Evolutionary conservation across 2,888 invertebrate species (phyloP).

Genomic region (Drosophila fungiperda): DNA sequence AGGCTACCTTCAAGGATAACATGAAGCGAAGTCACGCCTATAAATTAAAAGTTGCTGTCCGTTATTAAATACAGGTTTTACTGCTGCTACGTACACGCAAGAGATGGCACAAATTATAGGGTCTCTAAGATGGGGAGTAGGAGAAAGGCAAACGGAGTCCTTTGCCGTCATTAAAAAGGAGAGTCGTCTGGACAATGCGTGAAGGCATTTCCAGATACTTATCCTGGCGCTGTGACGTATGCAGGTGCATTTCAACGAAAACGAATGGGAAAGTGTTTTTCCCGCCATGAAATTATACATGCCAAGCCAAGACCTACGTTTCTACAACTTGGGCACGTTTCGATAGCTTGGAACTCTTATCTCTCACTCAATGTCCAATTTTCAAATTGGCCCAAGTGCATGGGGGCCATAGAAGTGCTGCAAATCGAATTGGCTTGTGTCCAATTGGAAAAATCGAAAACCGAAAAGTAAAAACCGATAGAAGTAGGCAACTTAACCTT

Average conservation of each 20-base stretch:
- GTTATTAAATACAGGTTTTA: conserved; percentile 71
- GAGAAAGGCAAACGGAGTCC: conserved; percentile 24
- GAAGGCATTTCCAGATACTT: conserved; percentile 63
- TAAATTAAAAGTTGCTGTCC: conserved; percentile 65
- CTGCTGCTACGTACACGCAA: conserved; percentile 44
- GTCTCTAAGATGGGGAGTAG: conserved; percentile 23
- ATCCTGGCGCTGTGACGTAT: conserved; percentile 52
- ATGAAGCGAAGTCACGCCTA: conserved; percentile 56
- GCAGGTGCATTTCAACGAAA: conserved; percentile 66
- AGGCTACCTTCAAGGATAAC: conserved; percentile 62
- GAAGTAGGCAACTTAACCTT: conserved; percentile 40
- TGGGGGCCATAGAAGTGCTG: conserved; percentile 40
- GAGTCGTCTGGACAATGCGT: conserved; percentile 62
- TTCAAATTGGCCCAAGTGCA: conserved; percentile 54
- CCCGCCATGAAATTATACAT: conserved; percentile 51
- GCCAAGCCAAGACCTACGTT: conserved; percentile 13
- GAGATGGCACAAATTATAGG: conserved; percentile 58
- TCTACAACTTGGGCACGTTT: conserved; percentile 57
- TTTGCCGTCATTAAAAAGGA: conserved; percentile 21
- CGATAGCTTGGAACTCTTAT: conserved; percentile 40
- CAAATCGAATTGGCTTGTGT: conserved; percentile 45
- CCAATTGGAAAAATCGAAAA: conserved; percentile 44
- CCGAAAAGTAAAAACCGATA: conserved; percentile 17
- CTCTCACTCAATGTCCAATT: conserved; percentile 39
- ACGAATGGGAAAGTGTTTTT: conserved; percentile 71